Evolutionary conservation across 2,888 invertebrate genomes (phyloP).

Genomic region (Metalampra italica): DNA sequence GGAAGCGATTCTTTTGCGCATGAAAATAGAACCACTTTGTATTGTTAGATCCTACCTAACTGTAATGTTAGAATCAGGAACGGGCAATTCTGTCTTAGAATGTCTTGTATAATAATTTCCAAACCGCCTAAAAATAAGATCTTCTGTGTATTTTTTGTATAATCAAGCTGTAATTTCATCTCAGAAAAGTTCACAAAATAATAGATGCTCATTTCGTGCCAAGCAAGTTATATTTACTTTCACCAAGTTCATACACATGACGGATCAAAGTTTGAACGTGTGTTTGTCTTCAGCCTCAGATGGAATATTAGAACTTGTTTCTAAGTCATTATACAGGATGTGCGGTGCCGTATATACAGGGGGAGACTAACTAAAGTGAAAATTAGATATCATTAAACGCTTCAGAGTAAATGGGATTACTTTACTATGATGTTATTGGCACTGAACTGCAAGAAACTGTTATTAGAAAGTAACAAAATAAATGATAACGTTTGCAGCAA

Average conservation of each 20-base stretch:
- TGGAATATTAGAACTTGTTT: background rate
- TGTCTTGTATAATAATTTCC: no score
- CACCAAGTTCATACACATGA: background rate
- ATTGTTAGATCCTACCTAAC: no score
- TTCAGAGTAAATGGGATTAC: no score
- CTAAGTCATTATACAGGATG: background rate
- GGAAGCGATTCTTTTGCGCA: no score
- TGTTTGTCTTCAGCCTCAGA: background rate
- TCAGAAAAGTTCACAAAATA: background rate
- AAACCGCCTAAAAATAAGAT: no score
- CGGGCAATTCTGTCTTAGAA: no score
- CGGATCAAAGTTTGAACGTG: background rate
- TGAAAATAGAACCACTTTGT: no score
- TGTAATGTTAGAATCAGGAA: no score
- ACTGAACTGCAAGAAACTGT: no score
- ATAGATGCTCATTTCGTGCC: conserved; percentile 17
- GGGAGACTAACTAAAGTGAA: background rate
- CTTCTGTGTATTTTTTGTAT: no score
- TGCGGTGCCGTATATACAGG: background rate
- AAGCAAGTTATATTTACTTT: background rate
- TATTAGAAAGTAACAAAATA: background rate
- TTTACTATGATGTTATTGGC: no score
- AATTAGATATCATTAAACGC: background rate
- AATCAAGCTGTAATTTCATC: no score
- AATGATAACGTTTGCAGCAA: background rate